Evolutionary conservation across 2,888 invertebrate species (phyloP), one percentile per base, ranked within the genome.

Genomic region (Pachymerium ferrugineum): DNA sequence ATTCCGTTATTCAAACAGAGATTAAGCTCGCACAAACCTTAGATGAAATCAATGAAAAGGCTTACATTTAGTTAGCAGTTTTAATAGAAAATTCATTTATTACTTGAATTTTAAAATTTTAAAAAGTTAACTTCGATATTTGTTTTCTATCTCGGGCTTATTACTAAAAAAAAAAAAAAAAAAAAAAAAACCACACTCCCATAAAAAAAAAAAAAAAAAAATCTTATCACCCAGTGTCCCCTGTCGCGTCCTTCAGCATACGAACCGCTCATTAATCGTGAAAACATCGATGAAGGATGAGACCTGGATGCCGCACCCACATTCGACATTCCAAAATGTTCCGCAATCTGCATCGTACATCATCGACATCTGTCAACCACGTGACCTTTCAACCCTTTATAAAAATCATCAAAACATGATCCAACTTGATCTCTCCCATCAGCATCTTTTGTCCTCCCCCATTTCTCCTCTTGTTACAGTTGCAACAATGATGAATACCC

Each of bases 241-340:
- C 62, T 28, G n/a, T 62, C 62, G 62, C 28, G 62, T 62, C 62
- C 62, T 62, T 62, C 62, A 25, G 62, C 10, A 62, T 62, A 62
- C 62, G 62, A 62, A 62, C 62, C 8, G 25, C 62, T 62, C 62
- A 62, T 62, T 62, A 62, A 62, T 62, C 62, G 62, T n/a, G 28
- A 62, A 62, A 62, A 62, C 28, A 28, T 62, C 62, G 62, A 62
- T 54, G 19, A 16, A 54, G 47, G 47, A 54, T 62, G 62, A 62
- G 62, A 25, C 62, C 6, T 54, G 54, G 54, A 4, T 14, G 54
- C 22, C 54, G 62, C 62, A 62, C 62, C 62, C 62, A 62, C n/a
- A 62, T 28, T 62, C 62, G 62, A 62, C 62, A 62, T 62, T 62
- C 62, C 62, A 25, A 4, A 10, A n/a, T 62, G n/a, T 38, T 1